Base-by-base conservation (phyloP, 2,888 invertebrate genomes). In the Dolichopus griseipennis region DNA sequence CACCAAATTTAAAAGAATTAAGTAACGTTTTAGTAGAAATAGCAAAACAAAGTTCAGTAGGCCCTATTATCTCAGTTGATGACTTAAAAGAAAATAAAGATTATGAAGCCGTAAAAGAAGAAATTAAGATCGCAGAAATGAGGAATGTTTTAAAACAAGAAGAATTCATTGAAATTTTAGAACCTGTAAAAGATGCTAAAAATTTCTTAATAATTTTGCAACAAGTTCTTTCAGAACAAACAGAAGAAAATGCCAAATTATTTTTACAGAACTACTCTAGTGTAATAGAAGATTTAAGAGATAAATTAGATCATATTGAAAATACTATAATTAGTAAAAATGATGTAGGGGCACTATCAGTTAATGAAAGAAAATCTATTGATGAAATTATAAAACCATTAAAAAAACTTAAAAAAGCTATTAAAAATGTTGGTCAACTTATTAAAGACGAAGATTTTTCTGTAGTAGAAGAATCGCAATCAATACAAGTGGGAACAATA, bases 111-210 rank as follows among this genome's bases (percentile, higher is more conserved):
- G 5, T 5, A 22, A 10, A 21, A 21, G 22, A 62, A 22, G 9
- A 62, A 12, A 8, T 61, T 61, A 1, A 62, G 15, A 2, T 61
- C 6, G 61, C 5, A 20, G 20, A 61, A 18, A 8, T 20, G n/a
- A n/a, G 12, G 2, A 18, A 2, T 3, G 27, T 18, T 27, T 2
- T 63, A 33, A 9, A 27, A 15, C 15, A 70, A 9, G 74, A 75
- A n/a, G 70, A 76, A 22, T 70, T 78, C 34, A 67, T 75, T 27
- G 75, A 73, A 69, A 74, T 79, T 33, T 73, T 76, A 5, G 72
- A 74, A 66, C 79, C 80, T 5, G 75, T 77, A 3, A 73, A 74
- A 68, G 76, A 77, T 71, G 73, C 80, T 34, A 78, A 79, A 71
- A 68, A 70, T 63, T 73, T 70, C 22, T 67, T 76, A 10, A 70